Evolutionary conservation across 2,888 invertebrate genomes (phyloP).

Genomic region (Drosophila fungiperda): DNA sequence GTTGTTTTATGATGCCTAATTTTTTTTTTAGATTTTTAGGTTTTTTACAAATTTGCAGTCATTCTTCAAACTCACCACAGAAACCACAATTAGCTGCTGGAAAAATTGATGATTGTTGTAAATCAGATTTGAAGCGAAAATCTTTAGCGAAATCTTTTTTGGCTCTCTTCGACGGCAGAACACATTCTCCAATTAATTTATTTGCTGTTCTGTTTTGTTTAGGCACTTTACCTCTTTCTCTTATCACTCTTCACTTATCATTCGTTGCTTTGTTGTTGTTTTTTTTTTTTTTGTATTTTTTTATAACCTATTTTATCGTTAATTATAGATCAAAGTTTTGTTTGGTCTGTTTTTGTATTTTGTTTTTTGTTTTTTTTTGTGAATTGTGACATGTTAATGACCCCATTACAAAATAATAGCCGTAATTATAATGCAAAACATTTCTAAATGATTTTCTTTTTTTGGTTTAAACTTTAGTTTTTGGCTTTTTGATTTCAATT

Average conservation of each 20-base stretch:
- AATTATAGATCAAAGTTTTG: constrained; percentile 59
- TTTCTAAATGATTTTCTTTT: constrained; percentile 54
- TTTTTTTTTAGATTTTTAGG: not conserved
- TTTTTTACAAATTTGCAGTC: constrained; percentile 31
- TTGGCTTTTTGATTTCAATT: not conserved
- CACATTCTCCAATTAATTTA: constrained; percentile 58
- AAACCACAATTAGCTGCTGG: constrained; percentile 66
- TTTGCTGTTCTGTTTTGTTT: constrained; percentile 11
- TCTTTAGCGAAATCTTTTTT: constrained; percentile 43
- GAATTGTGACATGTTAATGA: constrained; percentile 74
- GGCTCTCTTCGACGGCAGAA: constrained; percentile 7
- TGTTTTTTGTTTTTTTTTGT: constrained; percentile 11
- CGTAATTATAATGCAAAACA: constrained; percentile 73
- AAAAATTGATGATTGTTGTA: constrained; percentile 64
- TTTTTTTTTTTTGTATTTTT: constrained; percentile 14
- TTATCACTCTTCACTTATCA: constrained; percentile 60
- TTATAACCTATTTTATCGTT: constrained; percentile 71
- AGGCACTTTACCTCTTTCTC: constrained; percentile 43
- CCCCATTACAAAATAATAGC: constrained; percentile 69
- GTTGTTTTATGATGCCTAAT: not conserved
- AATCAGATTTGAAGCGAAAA: constrained; percentile 52
- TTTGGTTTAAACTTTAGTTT: constrained; percentile 27
- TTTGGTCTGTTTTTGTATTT: constrained; percentile 21
- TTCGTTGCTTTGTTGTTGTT: not conserved
- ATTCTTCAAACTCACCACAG: constrained; percentile 67